phyloP scores from a whole-genome alignment of 2,888 invertebrate species.

The Pterobdella sp. region DNA sequence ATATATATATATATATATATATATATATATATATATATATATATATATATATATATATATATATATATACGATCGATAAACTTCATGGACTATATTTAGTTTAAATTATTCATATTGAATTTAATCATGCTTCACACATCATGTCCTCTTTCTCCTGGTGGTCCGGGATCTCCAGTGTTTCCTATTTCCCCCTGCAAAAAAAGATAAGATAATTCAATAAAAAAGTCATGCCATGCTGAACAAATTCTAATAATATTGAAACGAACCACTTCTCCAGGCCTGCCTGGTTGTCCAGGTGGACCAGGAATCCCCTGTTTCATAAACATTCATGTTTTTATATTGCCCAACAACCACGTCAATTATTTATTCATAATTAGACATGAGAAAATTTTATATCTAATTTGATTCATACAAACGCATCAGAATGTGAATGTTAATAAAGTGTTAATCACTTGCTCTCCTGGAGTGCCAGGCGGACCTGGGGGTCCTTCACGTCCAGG shows the following conservation, averaged over 20 bases:
- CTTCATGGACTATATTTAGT: neutral
- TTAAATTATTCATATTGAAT: neutral
- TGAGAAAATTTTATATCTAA: no score
- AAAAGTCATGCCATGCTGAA: neutral
- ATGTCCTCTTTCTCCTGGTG: constrained; percentile 26
- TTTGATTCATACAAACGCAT: no score
- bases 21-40: constrained; percentile 6
- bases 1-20: constrained; percentile 6
- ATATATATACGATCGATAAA: neutral
- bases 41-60: constrained; percentile 6
- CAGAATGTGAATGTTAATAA: neutral
- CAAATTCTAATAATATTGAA: neutral
- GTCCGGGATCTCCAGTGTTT: constrained; percentile 19
- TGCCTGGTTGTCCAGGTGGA: constrained; percentile 26
- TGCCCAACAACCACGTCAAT: no score
- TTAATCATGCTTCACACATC: constrained; percentile 2
- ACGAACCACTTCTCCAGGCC: constrained; percentile 24
- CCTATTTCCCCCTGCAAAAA: constrained; percentile 20
- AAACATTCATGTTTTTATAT: neutral
- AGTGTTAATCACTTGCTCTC: constrained; percentile 12
- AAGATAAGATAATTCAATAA: neutral
- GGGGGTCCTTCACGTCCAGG: constrained; percentile 15
- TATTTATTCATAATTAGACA: no score
- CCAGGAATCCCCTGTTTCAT: constrained; percentile 23
- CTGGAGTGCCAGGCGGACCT: neutral